Conservation (phyloP, 2,113 vertebrate genomes). For the Phalacrocorax brasilianus region DNA sequence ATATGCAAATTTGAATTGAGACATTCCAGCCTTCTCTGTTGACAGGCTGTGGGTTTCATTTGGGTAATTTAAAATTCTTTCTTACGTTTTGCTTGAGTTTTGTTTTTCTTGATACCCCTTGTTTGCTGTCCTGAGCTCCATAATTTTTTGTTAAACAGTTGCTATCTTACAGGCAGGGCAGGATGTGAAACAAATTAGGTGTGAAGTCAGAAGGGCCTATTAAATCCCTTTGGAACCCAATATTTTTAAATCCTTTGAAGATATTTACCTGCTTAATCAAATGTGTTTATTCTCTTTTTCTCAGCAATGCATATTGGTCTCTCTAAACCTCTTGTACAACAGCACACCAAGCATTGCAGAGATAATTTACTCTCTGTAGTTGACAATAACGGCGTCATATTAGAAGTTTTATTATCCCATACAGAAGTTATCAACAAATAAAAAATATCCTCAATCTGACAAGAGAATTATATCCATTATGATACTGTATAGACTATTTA, state of each 20-base stretch:
- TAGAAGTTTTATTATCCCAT: not conserved
- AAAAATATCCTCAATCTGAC: not conserved
- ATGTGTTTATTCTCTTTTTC: not conserved
- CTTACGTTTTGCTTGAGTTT: rapidly evolving
- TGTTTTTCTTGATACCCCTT: rapidly evolving
- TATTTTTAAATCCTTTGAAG: not conserved
- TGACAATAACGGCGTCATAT: not conserved
- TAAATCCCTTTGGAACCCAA: not conserved
- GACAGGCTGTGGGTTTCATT: rapidly evolving
- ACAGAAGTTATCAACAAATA: not conserved
- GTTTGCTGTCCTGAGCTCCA: not conserved
- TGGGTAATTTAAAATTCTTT: not conserved
- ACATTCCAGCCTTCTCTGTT: no score
- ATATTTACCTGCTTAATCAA: not conserved
- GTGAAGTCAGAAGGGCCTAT: not conserved
- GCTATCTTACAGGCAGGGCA: rapidly evolving
- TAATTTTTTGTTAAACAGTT: not conserved
- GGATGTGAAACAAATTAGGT: not conserved
- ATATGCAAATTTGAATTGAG: no score
- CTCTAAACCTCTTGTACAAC: not conserved
- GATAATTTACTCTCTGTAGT: not conserved
- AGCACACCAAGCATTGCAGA: not conserved
- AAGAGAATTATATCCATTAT: not conserved
- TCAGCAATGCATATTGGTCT: not conserved
- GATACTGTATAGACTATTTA: not conserved